phyloP scores from a whole-genome alignment of 2,113 vertebrate species.

The Castor canadensis region DNA sequence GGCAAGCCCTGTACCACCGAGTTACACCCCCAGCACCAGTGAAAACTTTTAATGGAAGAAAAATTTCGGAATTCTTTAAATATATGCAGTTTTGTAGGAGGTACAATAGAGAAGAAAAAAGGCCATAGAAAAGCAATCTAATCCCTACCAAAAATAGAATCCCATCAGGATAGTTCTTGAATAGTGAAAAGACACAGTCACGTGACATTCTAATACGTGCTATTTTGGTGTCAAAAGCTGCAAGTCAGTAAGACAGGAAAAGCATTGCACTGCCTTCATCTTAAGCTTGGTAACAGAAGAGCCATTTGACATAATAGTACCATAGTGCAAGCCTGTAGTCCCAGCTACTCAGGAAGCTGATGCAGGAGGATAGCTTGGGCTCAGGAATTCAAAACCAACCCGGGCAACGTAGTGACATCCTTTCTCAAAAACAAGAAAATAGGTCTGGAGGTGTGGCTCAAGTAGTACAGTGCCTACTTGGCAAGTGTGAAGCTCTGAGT shows the following conservation, averaged over 20 bases:
- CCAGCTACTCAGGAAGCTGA: neutral
- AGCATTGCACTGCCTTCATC: neutral
- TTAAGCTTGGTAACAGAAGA: neutral
- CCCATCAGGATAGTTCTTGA: neutral
- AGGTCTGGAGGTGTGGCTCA: neutral
- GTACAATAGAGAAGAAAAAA: slow-evolving; percentile 7
- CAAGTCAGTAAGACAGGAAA: slow-evolving; percentile 23
- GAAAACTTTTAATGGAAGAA: slow-evolving; percentile 34
- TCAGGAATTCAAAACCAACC: neutral
- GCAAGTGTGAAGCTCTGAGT: too few relatives aligned
- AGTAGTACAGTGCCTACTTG: too few relatives aligned
- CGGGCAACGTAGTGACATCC: too few relatives aligned
- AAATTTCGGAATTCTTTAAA: neutral
- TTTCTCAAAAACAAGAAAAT: neutral
- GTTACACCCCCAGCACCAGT: neutral
- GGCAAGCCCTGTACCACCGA: neutral
- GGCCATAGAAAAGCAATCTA: slow-evolving; percentile 6
- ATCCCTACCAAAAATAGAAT: slow-evolving; percentile 9
- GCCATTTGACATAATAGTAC: neutral
- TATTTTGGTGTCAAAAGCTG: slow-evolving; percentile 33
- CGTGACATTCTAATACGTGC: slow-evolving; percentile 1
- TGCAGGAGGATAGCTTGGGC: neutral
- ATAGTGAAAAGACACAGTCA: neutral
- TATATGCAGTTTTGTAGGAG: neutral
- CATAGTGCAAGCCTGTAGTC: too few relatives aligned